phyloP scores from a whole-genome alignment of 2,113 vertebrate species.

The Arenaria interpres region DNA sequence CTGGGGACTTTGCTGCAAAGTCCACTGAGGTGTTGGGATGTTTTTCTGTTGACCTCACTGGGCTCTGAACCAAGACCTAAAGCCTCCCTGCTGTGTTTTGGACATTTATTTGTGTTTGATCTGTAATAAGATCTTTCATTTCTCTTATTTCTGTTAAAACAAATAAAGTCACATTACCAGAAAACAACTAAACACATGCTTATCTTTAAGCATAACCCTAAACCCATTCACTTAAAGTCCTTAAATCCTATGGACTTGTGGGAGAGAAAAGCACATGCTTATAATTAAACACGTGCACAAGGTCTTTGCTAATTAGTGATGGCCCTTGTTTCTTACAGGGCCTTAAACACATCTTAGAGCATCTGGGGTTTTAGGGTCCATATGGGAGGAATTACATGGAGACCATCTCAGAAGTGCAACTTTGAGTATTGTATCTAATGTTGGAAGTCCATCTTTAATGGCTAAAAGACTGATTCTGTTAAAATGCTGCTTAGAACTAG shows the following conservation, averaged over 20 bases:
- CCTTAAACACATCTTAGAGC: conserved; percentile 1
- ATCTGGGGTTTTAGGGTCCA: conserved; percentile 38
- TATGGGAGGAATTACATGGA: conserved; percentile 18
- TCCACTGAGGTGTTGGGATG: conserved; percentile 34
- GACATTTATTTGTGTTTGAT: conserved; percentile 58
- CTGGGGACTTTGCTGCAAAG: neutral
- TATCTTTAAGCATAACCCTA: conserved; percentile 36
- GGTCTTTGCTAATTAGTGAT: conserved; percentile 55
- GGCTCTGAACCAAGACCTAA: conserved; percentile 55
- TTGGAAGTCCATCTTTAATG: neutral
- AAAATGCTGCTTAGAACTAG: neutral
- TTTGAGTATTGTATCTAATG: neutral
- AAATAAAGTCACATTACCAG: conserved; percentile 39
- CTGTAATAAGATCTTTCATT: conserved; percentile 59
- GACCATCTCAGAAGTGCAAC: conserved; percentile 1
- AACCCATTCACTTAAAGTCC: neutral
- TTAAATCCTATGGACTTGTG: neutral
- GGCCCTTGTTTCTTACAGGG: conserved; percentile 33
- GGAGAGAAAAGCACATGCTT: neutral
- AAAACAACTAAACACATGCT: conserved; percentile 51
- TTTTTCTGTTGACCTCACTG: conserved; percentile 61
- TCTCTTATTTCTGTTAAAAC: conserved; percentile 57
- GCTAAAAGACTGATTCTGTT: neutral
- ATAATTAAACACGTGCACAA: conserved; percentile 56
- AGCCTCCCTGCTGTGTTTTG: conserved; percentile 50